Base-by-base conservation (phyloP, 2,113 vertebrate genomes). In the Brachirus orientalis region DNA sequence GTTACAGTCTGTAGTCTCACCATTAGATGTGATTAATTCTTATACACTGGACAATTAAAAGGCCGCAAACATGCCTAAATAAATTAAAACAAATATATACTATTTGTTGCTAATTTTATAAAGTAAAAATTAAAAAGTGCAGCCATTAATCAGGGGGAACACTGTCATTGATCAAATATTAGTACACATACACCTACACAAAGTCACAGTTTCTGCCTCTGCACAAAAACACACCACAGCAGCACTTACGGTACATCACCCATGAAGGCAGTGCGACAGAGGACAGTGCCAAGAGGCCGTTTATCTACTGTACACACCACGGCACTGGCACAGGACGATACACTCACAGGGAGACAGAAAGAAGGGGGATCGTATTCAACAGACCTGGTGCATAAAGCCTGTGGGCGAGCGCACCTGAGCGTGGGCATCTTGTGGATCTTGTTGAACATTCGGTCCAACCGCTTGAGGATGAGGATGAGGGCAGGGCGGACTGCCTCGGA, bases 341-440 rank as follows among this genome's bases (percentile, higher is more conserved):
- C 88, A 85, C 68, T 72, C 78, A 88, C 83, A 54, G 75, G 69
- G 58, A 85, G 50, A 82, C 80, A 60, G 74, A 80, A 72, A 77
- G 60, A 68, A 57, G 56, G 54, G 63, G 65, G 68, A 61, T 69
- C 3, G 74, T 79, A 60, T 82, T 83, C 65, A 86, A 94, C 92
- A 88, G 92, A 93, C 93, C 91, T 93, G 90, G 84, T 87, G 89
- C 89, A 91, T 68, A 93, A 78, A 83, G 91, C 91, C 86, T 92
- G 90, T 65, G 89, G 90, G 85, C 89, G 90, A 87, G 89, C 96
- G 96, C 92, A 99, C 98, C 98, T 98, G 94, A 99, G 80, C 82
- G 98, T 99, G 54, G 98, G 98, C 98, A 99, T 99, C 93, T 99
- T 99, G 93, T 99, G 98, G 86, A 99, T 99, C 93, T 99, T 99